Conservation (phyloP, 2,888 invertebrate species). For the Cephus sareptanus region DNA sequence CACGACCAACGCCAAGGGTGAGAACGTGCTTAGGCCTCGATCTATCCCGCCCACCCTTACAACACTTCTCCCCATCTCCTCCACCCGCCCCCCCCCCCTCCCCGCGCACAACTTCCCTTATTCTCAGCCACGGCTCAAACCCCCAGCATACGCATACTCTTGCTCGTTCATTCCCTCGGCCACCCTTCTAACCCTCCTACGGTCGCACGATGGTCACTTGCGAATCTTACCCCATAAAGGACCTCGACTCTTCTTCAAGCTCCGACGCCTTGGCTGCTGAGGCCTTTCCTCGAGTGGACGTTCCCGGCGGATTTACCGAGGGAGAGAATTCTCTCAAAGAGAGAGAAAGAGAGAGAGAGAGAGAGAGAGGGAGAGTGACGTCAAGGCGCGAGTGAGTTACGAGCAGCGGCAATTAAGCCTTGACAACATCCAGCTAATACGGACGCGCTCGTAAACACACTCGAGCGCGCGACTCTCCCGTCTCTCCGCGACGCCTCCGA, state of each 20-base stretch:
- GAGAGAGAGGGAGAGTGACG: constrained; percentile 23
- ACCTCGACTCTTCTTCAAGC: constrained; percentile 7
- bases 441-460: constrained; percentile 52
- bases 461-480: constrained; percentile 27
- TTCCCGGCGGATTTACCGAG: not conserved
- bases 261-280: not conserved
- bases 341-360: constrained; percentile 11
- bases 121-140: constrained; percentile 15
- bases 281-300: not conserved
- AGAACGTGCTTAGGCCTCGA: constrained; percentile 65
- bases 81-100: constrained; percentile 30
- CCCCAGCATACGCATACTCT: constrained; percentile 8
- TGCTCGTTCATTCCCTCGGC: constrained; percentile 29
- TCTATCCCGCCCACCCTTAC: constrained; percentile 45
- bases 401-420: constrained; percentile 50
- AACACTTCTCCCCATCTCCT: constrained; percentile 43
- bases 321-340: not conserved
- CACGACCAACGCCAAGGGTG: constrained; percentile 63
- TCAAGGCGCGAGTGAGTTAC: constrained; percentile 43
- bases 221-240: constrained; percentile 29
- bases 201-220: constrained; percentile 49
- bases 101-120: constrained; percentile 33
- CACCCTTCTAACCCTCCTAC: constrained; percentile 27
- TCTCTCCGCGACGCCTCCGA: constrained; percentile 23
- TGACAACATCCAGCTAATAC: constrained; percentile 53